These are phyloP conservation scores for Panagrolaimus sp. DNA, from an alignment of 1,140 invertebrate species.

Conservation along the genomic window DNA sequence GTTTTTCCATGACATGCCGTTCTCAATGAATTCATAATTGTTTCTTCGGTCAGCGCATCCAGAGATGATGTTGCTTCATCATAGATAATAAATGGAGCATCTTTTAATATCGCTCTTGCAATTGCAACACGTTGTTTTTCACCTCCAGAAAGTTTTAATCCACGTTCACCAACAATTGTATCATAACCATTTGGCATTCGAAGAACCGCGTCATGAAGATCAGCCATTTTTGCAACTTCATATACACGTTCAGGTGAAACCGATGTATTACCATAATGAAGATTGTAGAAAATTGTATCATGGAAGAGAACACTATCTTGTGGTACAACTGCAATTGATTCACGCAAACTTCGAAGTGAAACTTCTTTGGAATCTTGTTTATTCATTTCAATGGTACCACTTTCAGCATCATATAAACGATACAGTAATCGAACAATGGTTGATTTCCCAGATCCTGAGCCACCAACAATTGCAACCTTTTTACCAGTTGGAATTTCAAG, in stretches of 20 bases:
- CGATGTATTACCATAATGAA: slow-evolving; percentile 83
- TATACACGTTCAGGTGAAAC: slow-evolving; percentile 67
- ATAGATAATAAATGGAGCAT: slow-evolving; percentile 87
- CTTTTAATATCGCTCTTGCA: slow-evolving; percentile 89
- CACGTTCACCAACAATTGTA: slow-evolving; percentile 70
- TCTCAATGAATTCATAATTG: slow-evolving; percentile 81
- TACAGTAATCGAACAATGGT: slow-evolving; percentile 88
- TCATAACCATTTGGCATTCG: slow-evolving; percentile 84
- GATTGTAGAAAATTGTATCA: slow-evolving; percentile 89
- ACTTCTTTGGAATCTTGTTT: slow-evolving; percentile 78
- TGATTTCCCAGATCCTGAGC: slow-evolving; percentile 85
- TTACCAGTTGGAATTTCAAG: slow-evolving; percentile 86
- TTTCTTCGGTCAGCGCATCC: slow-evolving; percentile 96
- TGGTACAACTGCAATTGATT: slow-evolving; percentile 85
- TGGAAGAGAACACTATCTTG: slow-evolving; percentile 97
- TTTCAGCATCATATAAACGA: slow-evolving; percentile 86
- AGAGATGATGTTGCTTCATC: slow-evolving; percentile 97
- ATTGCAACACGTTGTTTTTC: slow-evolving; percentile 98
- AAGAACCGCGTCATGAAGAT: slow-evolving; percentile 81
- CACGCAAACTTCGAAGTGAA: slow-evolving; percentile 78
- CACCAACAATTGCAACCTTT: slow-evolving; percentile 94
- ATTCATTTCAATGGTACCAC: slow-evolving; percentile 76
- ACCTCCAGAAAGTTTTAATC: slow-evolving; percentile 66
- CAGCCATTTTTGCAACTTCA: slow-evolving; percentile 82
- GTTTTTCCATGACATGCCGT: slow-evolving; percentile 80